Base-by-base conservation (phyloP, 2,113 vertebrate species). In the Phalacrocorax pelagicus region DNA sequence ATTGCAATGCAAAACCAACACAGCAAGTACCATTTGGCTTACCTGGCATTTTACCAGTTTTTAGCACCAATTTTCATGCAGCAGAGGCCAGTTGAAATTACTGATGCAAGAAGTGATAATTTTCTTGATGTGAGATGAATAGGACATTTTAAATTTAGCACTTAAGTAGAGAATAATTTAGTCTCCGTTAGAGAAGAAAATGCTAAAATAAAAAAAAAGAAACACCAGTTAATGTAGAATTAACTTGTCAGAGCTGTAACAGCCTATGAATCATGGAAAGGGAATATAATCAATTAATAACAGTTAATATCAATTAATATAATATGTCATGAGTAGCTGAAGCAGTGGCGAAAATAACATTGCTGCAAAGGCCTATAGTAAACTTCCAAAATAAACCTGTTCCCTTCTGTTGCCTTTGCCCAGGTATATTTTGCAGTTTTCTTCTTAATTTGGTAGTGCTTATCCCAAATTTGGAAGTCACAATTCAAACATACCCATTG, bases 111-210 rank as follows among this genome's bases (percentile, higher is more conserved):
- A 93, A 86, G 70, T 59, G 70, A 80, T 94, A 86, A 89, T 93
- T 94, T 87, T 80, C 79, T 91, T 92, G 81, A 93, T 78, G 42
- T 62, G 70, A 67, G 70, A 81, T 73, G 77, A 96, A 95, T 75
- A 90, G 67, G 47, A 59, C 27, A 71, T 89, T 83, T 91, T 80
- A 80, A 77, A 92, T 92, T 78, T 75, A 93, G 62, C 74, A 66
- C 26, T 55, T 49, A 92, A 90, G 49, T 44, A 85, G 57, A 93
- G 26, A 92, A 88, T 81, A 11, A 91, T 93, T 95, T 72, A 69
- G 26, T 81, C 61, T 91, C 29, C 75, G 7, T 62, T 94, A 46
- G 6, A 55, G 40, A 69, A 81, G 40, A 84, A 93, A 74, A 62
- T 44, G 16, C 15, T 69, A 61, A 81, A 95, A 82, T 46, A 51